These are phyloP conservation scores for Holotrichia oblita DNA, from an alignment of 1,140 invertebrate genomes.

Conservation along the genomic window DNA sequence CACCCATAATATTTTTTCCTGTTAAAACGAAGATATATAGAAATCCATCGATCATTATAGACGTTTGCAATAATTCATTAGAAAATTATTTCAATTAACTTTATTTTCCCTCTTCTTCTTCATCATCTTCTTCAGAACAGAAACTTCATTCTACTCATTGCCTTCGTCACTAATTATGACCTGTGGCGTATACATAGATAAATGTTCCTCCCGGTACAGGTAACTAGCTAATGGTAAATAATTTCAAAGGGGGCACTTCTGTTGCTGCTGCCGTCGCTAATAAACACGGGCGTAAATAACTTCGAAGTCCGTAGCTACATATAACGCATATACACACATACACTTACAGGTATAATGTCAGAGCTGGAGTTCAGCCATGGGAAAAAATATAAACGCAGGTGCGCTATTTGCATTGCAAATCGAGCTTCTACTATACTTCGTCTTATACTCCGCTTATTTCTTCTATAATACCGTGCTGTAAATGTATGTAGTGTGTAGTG, in stretches of 20 bases:
- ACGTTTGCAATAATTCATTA: constrained; percentile 21
- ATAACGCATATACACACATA: constrained; percentile 10
- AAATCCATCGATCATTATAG: background rate
- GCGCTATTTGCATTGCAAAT: constrained; percentile 56
- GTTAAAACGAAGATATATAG: background rate
- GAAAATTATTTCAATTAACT: constrained; percentile 18
- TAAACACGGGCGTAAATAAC: constrained; percentile 56
- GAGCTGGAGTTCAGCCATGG: constrained; percentile 45
- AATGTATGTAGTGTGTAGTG: background rate
- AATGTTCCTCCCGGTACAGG: background rate
- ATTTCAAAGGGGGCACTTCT: constrained; percentile 11
- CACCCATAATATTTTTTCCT: background rate
- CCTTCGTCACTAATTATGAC: constrained; percentile 25
- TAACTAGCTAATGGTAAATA: constrained; percentile 30
- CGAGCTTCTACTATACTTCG: constrained; percentile 21
- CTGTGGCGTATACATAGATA: constrained; percentile 14
- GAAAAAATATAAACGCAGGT: constrained; percentile 56
- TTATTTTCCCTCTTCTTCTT: background rate
- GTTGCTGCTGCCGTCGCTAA: constrained; percentile 43
- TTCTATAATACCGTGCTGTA: background rate
- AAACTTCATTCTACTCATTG: background rate
- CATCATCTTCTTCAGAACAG: background rate
- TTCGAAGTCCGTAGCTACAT: constrained; percentile 41
- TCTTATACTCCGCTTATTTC: background rate
- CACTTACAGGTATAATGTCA: constrained; percentile 44